phyloP scores from a whole-genome alignment of 2,888 invertebrate genomes.

The Lycocerus yunnanus region DNA sequence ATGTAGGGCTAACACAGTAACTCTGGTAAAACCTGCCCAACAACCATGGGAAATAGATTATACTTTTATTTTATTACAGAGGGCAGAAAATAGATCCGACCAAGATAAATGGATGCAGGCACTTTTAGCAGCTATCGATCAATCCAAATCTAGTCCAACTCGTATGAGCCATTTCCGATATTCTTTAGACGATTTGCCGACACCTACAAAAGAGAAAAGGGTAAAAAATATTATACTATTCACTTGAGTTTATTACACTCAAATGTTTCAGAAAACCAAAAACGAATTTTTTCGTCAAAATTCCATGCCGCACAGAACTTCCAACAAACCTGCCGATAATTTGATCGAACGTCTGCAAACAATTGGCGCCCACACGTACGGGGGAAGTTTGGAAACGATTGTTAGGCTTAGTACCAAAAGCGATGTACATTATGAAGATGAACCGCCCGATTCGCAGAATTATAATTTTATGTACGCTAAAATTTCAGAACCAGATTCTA shows the following conservation, averaged over 20 bases:
- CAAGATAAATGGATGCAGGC: conserved; percentile 61
- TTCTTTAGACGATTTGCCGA: conserved; percentile 49
- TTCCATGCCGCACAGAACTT: conserved; percentile 32
- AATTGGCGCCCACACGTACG: conserved; percentile 47
- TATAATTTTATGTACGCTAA: not conserved
- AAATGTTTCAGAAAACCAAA: not conserved
- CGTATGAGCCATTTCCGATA: conserved; percentile 53
- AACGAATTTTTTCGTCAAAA: conserved; percentile 32
- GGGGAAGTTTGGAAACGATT: conserved; percentile 42
- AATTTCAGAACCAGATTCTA: not conserved
- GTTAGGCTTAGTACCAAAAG: not conserved
- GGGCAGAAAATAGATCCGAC: conserved; percentile 55
- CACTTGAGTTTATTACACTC: no score
- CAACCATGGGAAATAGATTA: not conserved
- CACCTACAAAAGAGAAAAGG: conserved; percentile 1
- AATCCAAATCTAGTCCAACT: conserved; percentile 36
- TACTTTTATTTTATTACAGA: conserved; percentile 46
- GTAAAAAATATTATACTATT: conserved; percentile 1
- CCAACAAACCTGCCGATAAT: conserved; percentile 26
- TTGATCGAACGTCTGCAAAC: conserved; percentile 46
- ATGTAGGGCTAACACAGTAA: conserved; percentile 54
- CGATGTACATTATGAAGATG: not conserved
- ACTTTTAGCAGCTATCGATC: conserved; percentile 55
- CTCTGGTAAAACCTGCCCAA: conserved; percentile 51
- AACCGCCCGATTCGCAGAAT: not conserved